Percentiles rank a stretch among this genome's conserved stretches.
Conservation (phyloP, 2,888 invertebrate genomes). For the Oligia fasciuncula region DNA sequence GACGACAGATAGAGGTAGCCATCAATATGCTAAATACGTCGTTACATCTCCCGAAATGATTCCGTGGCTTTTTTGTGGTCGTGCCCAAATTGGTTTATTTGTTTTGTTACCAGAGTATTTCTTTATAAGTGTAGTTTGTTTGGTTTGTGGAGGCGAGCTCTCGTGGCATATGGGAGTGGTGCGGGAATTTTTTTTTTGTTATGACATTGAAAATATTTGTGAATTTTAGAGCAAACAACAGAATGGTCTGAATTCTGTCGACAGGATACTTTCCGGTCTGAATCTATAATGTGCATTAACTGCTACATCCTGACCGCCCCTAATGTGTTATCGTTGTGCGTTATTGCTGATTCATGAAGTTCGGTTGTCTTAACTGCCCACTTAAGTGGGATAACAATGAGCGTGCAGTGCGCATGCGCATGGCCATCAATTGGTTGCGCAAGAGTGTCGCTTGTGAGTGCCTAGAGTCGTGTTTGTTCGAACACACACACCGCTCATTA, state of each 20-base stretch:
- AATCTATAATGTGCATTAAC: conserved; percentile 60
- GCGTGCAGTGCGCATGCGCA: conserved; percentile 51
- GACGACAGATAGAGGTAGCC: conserved; percentile 84
- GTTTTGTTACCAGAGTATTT: conserved; percentile 86
- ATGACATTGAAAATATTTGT: conserved; percentile 67
- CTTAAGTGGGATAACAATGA: conserved; percentile 74
- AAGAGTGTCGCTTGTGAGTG: conserved; percentile 50
- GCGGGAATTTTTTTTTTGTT: conserved; percentile 62
- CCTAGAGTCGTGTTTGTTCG: conserved; percentile 45
- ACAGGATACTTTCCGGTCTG: conserved; percentile 66
- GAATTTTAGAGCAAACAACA: conserved; percentile 64
- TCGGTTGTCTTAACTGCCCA: conserved; percentile 73
- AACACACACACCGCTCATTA: conserved; percentile 66
- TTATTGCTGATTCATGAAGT: conserved; percentile 76
- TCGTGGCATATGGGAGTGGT: conserved; percentile 76
- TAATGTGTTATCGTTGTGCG: conserved; percentile 70
- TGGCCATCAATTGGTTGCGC: conserved; percentile 65
- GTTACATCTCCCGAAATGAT: conserved; percentile 79
- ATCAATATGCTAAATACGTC: conserved; percentile 89
- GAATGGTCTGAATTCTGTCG: conserved; percentile 65
- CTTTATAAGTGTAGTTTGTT: conserved; percentile 84
- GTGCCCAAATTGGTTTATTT: conserved; percentile 88
- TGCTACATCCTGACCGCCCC: conserved; percentile 73
- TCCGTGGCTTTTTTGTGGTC: conserved; percentile 82
- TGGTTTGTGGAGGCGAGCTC: conserved; percentile 81